Evolutionary conservation across 2,113 vertebrate genomes (phyloP).

Genomic region (Mobula hypostoma): DNA sequence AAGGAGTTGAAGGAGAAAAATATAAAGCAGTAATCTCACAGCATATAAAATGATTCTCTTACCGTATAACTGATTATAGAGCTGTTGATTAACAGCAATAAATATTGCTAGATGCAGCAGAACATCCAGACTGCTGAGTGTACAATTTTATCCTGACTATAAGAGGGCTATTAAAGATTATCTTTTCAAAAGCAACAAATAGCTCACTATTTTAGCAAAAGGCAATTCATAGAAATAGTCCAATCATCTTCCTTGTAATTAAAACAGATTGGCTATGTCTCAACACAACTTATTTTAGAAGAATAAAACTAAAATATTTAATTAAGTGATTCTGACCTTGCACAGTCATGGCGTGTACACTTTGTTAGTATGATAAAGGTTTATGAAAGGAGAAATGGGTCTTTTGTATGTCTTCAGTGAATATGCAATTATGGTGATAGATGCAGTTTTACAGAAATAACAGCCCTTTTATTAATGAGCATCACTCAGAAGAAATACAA

Average conservation of each 20-base stretch:
- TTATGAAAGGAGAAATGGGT: constrained; percentile 23
- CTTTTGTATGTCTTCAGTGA: constrained; percentile 23
- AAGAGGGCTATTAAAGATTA: neutral
- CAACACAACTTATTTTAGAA: neutral
- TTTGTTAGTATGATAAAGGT: neutral
- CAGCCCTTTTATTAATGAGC: neutral
- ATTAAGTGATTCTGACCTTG: constrained; percentile 23
- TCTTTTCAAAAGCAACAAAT: constrained; percentile 1
- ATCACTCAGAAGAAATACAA: neutral
- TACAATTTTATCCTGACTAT: neutral
- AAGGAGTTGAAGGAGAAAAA: neutral
- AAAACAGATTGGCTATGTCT: neutral
- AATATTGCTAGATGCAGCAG: constrained; percentile 1
- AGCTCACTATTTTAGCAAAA: constrained; percentile 5
- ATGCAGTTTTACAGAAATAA: neutral
- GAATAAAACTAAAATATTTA: constrained; percentile 24
- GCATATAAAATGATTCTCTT: neutral
- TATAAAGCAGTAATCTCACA: neutral
- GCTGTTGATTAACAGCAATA: constrained; percentile 30
- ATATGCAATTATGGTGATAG: constrained; percentile 20
- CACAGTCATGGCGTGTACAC: constrained; percentile 1
- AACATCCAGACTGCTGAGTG: constrained; percentile 18
- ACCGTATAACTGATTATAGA: constrained; percentile 10
- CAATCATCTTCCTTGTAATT: constrained; percentile 16
- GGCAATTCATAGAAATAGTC: constrained; percentile 23